Percentiles rank a stretch among this genome's conserved stretches.
These are phyloP conservation scores for Himalopsyche tibetana DNA, from an alignment of 2,888 invertebrate genomes.

Conservation along the genomic window DNA sequence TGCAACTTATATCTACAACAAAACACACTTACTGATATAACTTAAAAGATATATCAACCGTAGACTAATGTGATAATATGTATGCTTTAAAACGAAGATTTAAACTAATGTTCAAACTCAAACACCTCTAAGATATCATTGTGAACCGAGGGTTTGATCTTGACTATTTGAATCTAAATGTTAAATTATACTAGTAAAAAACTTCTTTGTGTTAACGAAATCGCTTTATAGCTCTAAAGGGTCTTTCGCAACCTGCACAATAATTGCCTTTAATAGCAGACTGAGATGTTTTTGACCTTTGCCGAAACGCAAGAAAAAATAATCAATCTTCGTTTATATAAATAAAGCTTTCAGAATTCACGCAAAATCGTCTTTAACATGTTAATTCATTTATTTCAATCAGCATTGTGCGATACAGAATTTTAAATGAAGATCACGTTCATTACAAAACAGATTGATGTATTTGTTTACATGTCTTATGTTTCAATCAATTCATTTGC, in stretches of 20 bases:
- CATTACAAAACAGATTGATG: neutral
- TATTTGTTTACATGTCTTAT: neutral
- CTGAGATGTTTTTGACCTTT: neutral
- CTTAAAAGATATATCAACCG: no score
- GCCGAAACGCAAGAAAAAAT: neutral
- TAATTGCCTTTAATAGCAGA: neutral
- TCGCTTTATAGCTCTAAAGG: no score
- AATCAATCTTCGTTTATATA: neutral
- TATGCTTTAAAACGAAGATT: no score
- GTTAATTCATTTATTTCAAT: conserved; percentile 36
- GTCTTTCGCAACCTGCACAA: neutral
- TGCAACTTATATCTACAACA: no score
- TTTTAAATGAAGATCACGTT: conserved; percentile 39
- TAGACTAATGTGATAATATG: no score
- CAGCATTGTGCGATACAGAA: neutral
- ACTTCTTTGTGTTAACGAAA: no score
- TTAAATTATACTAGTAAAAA: no score
- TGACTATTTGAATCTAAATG: no score
- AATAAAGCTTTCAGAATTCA: neutral
- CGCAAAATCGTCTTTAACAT: neutral
- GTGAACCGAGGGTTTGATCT: no score
- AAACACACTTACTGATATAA: no score
- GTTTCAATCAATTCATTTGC: neutral
- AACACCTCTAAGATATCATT: no score
- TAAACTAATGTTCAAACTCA: no score